phyloP scores from a whole-genome alignment of 2,113 vertebrate species.

The Eptesicus fuscus region DNA sequence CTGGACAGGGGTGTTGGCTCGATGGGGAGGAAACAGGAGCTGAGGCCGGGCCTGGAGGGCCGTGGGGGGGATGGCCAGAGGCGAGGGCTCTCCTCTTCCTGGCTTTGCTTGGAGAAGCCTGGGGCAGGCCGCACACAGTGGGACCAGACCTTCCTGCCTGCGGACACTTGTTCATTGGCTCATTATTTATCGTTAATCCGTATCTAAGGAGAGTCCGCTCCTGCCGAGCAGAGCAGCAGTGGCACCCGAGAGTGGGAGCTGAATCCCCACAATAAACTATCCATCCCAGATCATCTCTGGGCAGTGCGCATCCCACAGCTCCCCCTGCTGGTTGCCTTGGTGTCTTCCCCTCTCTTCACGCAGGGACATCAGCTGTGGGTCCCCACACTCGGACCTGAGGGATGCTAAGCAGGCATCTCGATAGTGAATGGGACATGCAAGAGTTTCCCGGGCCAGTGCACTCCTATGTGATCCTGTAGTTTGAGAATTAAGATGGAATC shows the following conservation, averaged over 20 bases:
- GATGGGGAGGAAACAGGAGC: background rate
- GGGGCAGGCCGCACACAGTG: background rate
- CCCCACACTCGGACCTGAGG: background rate
- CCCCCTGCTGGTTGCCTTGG: fast-evolving
- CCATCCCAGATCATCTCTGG: background rate
- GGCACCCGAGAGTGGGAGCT: too few species aligned
- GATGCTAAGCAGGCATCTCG: fast-evolving
- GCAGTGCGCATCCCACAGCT: fast-evolving
- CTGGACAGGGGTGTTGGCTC: background rate
- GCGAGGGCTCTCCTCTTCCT: fast-evolving
- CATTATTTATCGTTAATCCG: background rate
- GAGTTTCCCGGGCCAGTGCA: fast-evolving
- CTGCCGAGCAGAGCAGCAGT: background rate
- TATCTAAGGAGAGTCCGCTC: background rate
- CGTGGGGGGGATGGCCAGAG: too few species aligned
- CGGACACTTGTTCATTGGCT: background rate
- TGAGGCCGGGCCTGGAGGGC: background rate
- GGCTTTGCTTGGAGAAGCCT: background rate
- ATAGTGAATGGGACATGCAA: background rate
- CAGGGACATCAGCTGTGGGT: fast-evolving
- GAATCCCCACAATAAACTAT: background rate
- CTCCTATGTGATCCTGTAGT: background rate
- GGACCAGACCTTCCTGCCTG: too few species aligned
- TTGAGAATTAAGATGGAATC: background rate
- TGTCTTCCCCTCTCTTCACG: background rate